Conservation (phyloP, 2,888 invertebrate genomes). For the Sepiola atlantica region DNA sequence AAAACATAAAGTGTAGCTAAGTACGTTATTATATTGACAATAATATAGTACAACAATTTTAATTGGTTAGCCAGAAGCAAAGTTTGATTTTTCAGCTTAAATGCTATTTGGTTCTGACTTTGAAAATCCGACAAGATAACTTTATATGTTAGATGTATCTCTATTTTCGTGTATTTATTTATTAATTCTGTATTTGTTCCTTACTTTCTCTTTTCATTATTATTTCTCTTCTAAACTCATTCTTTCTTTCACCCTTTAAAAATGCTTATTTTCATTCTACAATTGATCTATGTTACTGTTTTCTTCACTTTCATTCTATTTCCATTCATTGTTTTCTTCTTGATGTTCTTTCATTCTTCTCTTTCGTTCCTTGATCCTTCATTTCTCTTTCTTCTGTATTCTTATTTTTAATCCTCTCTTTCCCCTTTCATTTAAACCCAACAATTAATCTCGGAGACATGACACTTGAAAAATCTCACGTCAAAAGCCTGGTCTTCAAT, state of each 20-base stretch:
- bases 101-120: too few species aligned
- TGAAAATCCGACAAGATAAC: too few species aligned
- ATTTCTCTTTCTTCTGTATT: not conserved
- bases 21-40: too few species aligned
- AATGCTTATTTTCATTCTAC: not conserved
- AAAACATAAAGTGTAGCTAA: too few species aligned
- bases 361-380: not conserved
- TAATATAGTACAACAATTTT: too few species aligned
- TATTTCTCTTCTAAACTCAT: not conserved
- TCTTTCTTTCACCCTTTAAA: not conserved
- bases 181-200: not conserved
- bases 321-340: not conserved
- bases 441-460: not conserved
- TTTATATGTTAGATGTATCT: too few species aligned
- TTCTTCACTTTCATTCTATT: not conserved
- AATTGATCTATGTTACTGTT: too few species aligned
- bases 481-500: not conserved
- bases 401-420: not conserved
- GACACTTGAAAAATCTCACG: slow-evolving; percentile 22
- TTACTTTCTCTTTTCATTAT: not conserved
- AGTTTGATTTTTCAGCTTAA: too few species aligned
- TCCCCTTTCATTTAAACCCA: not conserved
- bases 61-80: too few species aligned
- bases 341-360: not conserved
- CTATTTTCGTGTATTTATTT: too few species aligned